Base-by-base conservation (phyloP, 2,113 vertebrate genomes). In the Paracanthobrama guichenoti region DNA sequence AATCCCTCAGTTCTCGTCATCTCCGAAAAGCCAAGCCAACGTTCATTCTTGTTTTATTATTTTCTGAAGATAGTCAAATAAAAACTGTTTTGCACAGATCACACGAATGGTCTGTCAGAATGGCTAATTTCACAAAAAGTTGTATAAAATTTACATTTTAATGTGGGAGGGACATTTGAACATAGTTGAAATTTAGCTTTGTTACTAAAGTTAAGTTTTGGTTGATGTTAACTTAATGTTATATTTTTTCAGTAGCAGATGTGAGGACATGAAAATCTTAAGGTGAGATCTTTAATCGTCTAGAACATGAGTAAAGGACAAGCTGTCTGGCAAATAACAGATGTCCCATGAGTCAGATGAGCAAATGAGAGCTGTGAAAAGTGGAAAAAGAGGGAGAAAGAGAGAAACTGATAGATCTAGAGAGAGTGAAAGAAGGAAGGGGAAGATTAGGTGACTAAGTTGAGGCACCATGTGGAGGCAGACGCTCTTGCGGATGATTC, bases 291-390 rank as follows among this genome's bases (percentile, higher is more conserved):
- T 79, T n/a, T 46, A 66, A 48, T 26, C 44, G n/a, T 80, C 39
- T 66, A 75, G 59, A 87, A 74, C 24, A 86, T 86, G 84, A 87
- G 13, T 55, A 80, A 79, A 62, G 84, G 73, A 28, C n/a, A 26
- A 77, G 81, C 31, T 85, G 89, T 88, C 86, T 89, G 89, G 88
- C 84, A 89, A 86, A 89, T 83, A 92, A 86, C 90, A 94, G 90
- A 91, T 91, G 90, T 90, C 90, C 87, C 60, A 81, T 93, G 92
- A 92, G 85, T 93, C 91, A 92, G 83, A 84, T 74, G 83, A 88
- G 81, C 85, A 85, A 79, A 86, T 81, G 81, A 87, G 88, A 87
- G 20, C 78, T 66, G 78, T 80, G 42, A 66, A 80, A 84, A 74
- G 81, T 89, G 73, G 71, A 87, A 89, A 81, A 31, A 11, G 83